Percentiles rank a stretch among this genome's conserved stretches.
These are phyloP conservation scores for Calephelis virginiensis DNA, from an alignment of 1,140 invertebrate genomes.

Conservation along the genomic window DNA sequence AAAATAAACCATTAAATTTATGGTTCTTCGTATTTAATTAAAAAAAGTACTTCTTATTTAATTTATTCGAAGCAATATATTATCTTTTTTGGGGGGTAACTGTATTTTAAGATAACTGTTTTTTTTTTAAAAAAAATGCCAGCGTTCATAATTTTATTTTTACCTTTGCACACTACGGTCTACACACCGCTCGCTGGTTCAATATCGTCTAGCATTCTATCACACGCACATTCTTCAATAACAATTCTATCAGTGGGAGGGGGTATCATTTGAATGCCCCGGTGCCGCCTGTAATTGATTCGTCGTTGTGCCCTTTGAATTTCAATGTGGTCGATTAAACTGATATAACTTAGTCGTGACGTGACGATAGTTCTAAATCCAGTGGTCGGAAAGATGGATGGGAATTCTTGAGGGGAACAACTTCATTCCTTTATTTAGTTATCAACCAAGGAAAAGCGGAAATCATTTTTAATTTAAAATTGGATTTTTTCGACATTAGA, in stretches of 20 bases:
- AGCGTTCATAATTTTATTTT: not conserved
- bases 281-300: constrained; percentile 64
- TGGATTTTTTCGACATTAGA: too few species aligned
- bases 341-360: constrained; percentile 50
- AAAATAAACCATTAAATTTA: too few species aligned
- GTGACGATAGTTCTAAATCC: constrained; percentile 46
- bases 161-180: not conserved
- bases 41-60: too few species aligned
- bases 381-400: constrained; percentile 26
- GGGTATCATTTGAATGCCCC: constrained; percentile 56
- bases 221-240: constrained; percentile 69
- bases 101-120: too few species aligned
- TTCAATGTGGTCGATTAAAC: constrained; percentile 68
- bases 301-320: constrained; percentile 60
- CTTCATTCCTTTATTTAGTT: constrained; percentile 18
- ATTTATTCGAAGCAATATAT: too few species aligned
- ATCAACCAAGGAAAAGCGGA: too few species aligned
- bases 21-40: too few species aligned
- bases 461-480: too few species aligned
- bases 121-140: too few species aligned
- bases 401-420: constrained; percentile 19
- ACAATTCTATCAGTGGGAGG: constrained; percentile 58
- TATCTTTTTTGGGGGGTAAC: too few species aligned
- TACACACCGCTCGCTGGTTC: constrained; percentile 3
- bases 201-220: constrained; percentile 63